Evolutionary conservation across 2,113 vertebrate genomes (phyloP).

Genomic region (Camarhynchus parvulus): DNA sequence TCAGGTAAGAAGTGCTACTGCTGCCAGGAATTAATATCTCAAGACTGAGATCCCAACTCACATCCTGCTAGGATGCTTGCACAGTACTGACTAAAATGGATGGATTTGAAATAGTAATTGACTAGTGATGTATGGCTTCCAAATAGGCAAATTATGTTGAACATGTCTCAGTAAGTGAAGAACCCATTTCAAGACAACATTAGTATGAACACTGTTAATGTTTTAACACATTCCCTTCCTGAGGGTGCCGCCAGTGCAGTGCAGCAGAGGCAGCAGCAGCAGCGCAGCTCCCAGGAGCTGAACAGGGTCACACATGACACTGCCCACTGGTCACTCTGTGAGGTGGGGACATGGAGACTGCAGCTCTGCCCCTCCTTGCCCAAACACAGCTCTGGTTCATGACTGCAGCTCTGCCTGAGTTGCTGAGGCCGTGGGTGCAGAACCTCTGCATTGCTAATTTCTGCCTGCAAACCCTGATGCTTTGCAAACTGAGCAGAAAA

Average conservation of each 20-base stretch:
- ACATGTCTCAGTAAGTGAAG: background rate
- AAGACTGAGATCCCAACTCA: background rate
- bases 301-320: background rate
- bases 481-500: background rate
- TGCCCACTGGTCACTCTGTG: background rate
- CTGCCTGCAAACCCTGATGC: background rate
- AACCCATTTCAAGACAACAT: background rate
- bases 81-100: background rate
- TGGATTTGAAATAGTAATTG: background rate
- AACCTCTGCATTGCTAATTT: background rate
- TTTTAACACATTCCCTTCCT: background rate
- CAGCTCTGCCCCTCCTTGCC: background rate
- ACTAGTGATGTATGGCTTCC: background rate
- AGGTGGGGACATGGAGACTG: background rate
- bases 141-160: background rate
- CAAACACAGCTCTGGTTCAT: background rate
- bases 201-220: background rate
- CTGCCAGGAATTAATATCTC: background rate
- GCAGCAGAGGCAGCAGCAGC: background rate
- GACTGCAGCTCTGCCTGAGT: background rate
- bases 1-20: background rate
- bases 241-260: background rate
- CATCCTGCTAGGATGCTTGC: background rate
- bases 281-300: background rate
- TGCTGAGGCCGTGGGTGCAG: background rate